phyloP scores from a whole-genome alignment of 2,113 vertebrate genomes.

The Blennius ocellaris region DNA sequence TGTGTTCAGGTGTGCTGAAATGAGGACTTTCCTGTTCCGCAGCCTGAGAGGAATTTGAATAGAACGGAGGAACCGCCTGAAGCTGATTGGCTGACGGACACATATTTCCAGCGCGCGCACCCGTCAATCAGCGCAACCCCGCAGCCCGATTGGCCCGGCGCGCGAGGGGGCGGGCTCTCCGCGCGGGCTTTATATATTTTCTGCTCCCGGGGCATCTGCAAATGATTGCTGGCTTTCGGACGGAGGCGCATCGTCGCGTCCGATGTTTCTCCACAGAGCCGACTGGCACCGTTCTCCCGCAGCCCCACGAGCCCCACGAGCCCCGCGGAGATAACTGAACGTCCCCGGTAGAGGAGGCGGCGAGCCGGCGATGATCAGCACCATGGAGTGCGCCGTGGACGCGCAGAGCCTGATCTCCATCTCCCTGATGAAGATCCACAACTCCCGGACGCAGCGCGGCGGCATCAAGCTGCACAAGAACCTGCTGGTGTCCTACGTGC shows the following conservation, averaged over 20 bases:
- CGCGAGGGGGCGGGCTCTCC: conserved; percentile 57
- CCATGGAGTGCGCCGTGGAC: conserved; percentile 92
- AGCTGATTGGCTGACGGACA: conserved; percentile 83
- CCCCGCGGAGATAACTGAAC: conserved; percentile 58
- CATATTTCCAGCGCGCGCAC: conserved; percentile 60
- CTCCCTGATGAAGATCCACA: conserved; percentile 96
- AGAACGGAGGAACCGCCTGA: conserved; percentile 81
- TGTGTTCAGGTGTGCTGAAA: conserved; percentile 22
- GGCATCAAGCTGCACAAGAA: conserved; percentile 98
- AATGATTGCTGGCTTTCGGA: conserved; percentile 82
- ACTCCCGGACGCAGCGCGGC: conserved; percentile 93
- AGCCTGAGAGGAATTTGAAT: conserved; percentile 86
- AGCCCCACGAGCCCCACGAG: conserved; percentile 57
- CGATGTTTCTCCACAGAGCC: conserved; percentile 78
- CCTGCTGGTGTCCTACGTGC: conserved; percentile 96
- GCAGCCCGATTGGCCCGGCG: conserved; percentile 65
- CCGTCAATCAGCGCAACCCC: conserved; percentile 77
- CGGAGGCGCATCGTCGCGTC: conserved; percentile 52
- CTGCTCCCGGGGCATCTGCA: conserved; percentile 74
- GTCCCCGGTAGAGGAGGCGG: conserved; percentile 39
- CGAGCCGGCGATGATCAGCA: conserved; percentile 72
- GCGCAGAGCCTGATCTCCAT: conserved; percentile 95
- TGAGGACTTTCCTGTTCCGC: conserved; percentile 83
- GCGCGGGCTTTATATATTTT: conserved; percentile 77
- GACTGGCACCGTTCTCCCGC: conserved; percentile 70